These are phyloP conservation scores for Pyrocephalus nanus DNA, from an alignment of 2,797 vertebrate species.

Conservation along the genomic window DNA sequence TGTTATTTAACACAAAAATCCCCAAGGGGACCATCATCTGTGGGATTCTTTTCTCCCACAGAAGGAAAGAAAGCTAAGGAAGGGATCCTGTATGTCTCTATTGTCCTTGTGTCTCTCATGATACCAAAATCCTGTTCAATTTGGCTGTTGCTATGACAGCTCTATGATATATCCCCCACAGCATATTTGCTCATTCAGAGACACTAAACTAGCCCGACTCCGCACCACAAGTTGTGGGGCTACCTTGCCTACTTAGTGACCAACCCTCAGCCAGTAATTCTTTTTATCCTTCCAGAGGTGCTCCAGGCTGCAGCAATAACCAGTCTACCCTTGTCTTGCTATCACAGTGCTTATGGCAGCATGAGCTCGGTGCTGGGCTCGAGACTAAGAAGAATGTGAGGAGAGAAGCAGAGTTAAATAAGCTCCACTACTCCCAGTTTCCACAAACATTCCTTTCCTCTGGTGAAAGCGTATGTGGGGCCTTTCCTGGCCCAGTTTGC, in stretches of 20 bases:
- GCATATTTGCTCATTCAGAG: neutral
- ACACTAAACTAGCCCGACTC: neutral
- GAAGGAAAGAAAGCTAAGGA: neutral
- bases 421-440: neutral
- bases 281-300: neutral
- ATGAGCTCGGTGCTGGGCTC: neutral
- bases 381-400: neutral
- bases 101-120: neutral
- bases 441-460: conserved; percentile 48
- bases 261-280: neutral
- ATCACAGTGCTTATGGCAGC: rapidly evolving
- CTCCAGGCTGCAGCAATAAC: neutral
- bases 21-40: rapidly evolving
- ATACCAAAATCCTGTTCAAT: neutral
- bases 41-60: neutral
- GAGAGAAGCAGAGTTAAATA: neutral
- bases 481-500: conserved; percentile 30
- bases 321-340: neutral
- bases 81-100: neutral
- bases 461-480: neutral
- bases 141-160: neutral
- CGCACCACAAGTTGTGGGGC: neutral
- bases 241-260: neutral
- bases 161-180: neutral
- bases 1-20: neutral